Base-by-base conservation (phyloP, 2,113 vertebrate species). In the Labeo rohita region DNA sequence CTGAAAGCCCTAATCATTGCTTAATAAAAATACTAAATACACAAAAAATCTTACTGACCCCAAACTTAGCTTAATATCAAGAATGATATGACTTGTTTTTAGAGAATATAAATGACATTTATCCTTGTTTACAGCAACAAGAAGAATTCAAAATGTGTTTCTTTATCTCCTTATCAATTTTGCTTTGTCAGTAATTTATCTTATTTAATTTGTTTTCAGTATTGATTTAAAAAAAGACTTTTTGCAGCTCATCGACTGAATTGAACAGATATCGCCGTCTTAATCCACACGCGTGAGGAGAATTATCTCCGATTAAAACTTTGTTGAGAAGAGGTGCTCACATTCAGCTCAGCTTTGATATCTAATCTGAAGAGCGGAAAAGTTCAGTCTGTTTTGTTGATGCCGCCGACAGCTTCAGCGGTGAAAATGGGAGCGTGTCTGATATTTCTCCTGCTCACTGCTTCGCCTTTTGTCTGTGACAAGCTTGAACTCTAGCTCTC, bases 381-480 rank as follows among this genome's bases (percentile, higher is more conserved):
- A 91, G 88, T 88, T 91, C 85, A 86, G 84, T 89, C 90, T 92
- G 90, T 92, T 92, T 83, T 74, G 52, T 45, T 87, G 92, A 93
- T 92, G 92, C 91, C 92, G 93, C 90, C 91, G 88, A 93, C 92
- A 86, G 91, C 92, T 91, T 89, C 78, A 8, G 87, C 88, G 89
- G 90, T 90, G 89, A 89, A 91, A 92, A 87, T 92, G 90, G 90
- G 91, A 86, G 91, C 91, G 90, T 84, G 89, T 94, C 90, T 92
- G 93, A 93, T 93, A 90, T 93, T 90, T 86, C 89, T 83, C 54
- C 86, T 73, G 90, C 91, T 90, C 90, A 87, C 84, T 90, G 88
- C 91, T 84, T 87, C 45, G 50, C 76, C 83, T 87, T 89, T 90
- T 86, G 59, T 88, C 86, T 92, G 91, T 91, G 90, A 91, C 90